phyloP scores from a whole-genome alignment of 2,797 vertebrate species.

The Poecilia gillii region DNA sequence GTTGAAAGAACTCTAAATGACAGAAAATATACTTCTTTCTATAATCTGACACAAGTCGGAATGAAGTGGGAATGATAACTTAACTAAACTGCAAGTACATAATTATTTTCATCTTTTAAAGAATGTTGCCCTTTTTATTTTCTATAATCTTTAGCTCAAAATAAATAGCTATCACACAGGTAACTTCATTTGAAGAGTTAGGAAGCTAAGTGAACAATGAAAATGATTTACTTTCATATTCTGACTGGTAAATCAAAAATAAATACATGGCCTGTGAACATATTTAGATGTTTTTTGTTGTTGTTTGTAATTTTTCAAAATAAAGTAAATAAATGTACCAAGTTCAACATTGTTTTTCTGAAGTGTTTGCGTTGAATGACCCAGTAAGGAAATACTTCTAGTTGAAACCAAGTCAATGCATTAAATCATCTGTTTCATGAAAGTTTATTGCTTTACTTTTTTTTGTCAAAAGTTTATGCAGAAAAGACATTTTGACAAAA shows the following conservation, averaged over 20 bases:
- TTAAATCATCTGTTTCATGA: constrained; percentile 11
- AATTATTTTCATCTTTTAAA: not conserved
- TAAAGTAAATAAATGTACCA: not conserved
- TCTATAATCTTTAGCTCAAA: not conserved
- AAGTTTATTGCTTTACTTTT: constrained; percentile 37
- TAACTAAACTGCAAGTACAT: not conserved
- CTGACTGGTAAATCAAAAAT: not conserved
- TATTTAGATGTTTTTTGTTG: not conserved
- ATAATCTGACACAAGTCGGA: not conserved
- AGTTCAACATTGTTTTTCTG: not conserved
- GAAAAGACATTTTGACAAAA: constrained; percentile 43
- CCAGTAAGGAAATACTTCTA: constrained; percentile 11
- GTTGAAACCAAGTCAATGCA: constrained; percentile 5
- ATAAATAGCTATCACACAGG: not conserved
- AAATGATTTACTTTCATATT: not conserved
- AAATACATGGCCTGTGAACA: not conserved
- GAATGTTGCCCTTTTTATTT: not conserved
- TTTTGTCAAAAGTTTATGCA: constrained; percentile 12
- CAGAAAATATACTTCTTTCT: not conserved
- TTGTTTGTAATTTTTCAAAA: not conserved
- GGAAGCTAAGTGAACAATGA: not conserved
- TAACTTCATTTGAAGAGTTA: not conserved
- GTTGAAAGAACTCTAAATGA: not conserved
- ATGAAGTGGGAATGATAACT: not conserved
- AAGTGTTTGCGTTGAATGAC: not conserved